Conservation (phyloP, 2,888 invertebrate genomes). For the Thymelicus sylvestris region DNA sequence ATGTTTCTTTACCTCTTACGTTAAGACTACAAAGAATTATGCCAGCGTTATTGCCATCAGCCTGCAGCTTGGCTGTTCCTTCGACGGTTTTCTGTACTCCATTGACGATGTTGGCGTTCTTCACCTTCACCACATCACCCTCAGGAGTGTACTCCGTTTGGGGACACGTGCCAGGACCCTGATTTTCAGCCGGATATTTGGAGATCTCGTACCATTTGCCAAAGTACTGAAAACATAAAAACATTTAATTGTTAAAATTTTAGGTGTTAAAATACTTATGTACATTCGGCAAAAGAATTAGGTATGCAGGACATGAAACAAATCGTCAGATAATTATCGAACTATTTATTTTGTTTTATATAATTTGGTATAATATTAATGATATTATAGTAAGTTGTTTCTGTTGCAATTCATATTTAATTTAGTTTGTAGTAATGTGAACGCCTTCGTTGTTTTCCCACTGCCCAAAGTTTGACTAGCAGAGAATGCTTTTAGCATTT, state of each 20-base stretch:
- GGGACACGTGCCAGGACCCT: slow-evolving; percentile 43
- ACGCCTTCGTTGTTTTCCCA: no score
- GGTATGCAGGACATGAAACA: no score
- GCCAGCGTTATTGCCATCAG: slow-evolving; percentile 59
- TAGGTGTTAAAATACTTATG: no score
- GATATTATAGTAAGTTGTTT: no score
- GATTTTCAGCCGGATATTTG: slow-evolving; percentile 43
- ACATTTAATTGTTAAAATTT: background rate
- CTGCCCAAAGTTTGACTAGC: no score
- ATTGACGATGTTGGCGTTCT: slow-evolving; percentile 65
- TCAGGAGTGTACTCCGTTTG: slow-evolving; percentile 84
- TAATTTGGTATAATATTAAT: no score
- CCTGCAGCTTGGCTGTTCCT: slow-evolving; percentile 64
- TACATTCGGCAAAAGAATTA: no score
- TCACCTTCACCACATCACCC: slow-evolving; percentile 65
- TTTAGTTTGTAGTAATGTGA: no score
- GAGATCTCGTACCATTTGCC: slow-evolving; percentile 48
- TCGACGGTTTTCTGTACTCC: slow-evolving; percentile 64
- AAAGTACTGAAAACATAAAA: slow-evolving; percentile 68
- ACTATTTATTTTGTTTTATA: no score
- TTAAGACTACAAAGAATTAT: slow-evolving; percentile 33
- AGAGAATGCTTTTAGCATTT: no score
- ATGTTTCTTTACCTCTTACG: slow-evolving; percentile 33
- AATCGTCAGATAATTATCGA: no score
- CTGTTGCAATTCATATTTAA: no score